phyloP scores from a whole-genome alignment of 2,888 invertebrate genomes.

The Protonemura montana region DNA sequence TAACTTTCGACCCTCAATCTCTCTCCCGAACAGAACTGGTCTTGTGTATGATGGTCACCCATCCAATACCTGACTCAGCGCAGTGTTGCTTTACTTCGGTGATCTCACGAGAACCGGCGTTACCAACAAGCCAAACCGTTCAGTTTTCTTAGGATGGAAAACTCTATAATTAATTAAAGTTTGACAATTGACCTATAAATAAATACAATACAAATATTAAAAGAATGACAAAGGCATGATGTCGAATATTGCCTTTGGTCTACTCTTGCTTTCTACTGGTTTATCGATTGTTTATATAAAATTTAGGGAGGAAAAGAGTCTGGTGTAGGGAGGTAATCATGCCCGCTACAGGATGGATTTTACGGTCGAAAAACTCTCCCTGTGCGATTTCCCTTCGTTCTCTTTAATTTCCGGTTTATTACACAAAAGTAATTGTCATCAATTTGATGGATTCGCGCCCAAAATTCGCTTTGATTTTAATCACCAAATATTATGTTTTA shows the following conservation, averaged over 20 bases:
- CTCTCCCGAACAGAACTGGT: no score
- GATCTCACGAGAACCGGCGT: no score
- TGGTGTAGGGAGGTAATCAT: background rate
- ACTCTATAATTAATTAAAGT: background rate
- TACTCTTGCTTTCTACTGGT: background rate
- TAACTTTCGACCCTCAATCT: no score
- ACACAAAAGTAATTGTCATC: conserved; percentile 12
- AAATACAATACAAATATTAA: background rate
- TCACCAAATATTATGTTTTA: background rate
- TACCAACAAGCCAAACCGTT: no score
- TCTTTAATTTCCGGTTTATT: conserved; percentile 12
- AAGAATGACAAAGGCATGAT: background rate
- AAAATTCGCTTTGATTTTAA: conserved; percentile 7
- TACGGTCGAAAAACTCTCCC: background rate
- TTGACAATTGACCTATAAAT: background rate
- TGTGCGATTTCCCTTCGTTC: background rate
- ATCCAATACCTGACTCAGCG: no score
- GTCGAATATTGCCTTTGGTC: background rate
- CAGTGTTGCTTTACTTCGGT: no score
- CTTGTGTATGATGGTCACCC: no score
- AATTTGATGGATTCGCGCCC: conserved; percentile 12
- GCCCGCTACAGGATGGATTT: background rate
- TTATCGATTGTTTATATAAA: conserved; percentile 8
- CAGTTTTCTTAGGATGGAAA: no score
- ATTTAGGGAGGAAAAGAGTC: background rate